Evolutionary conservation across 1,140 invertebrate species (phyloP), one percentile per base, ranked within the genome.

Genomic region (Zaprionus africanus): DNA sequence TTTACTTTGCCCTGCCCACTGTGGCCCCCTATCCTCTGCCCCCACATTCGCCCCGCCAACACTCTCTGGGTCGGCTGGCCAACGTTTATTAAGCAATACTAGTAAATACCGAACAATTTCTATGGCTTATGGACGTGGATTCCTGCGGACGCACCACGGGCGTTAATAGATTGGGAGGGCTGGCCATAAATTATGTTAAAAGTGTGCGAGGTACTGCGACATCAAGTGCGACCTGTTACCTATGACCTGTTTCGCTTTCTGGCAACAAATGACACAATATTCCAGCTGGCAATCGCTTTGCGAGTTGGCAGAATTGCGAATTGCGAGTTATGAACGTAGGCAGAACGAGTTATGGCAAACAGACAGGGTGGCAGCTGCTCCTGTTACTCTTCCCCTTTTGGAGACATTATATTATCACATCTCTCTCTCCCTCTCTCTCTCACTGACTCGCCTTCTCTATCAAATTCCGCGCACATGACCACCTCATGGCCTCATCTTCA

Each of bases 51-150:
- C 3, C 46, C n/a, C 19, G 4, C 19, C n/a, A n/a, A 17, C 19
- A 5, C 28, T 12, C 0, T 36, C 67, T 26, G 19, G 24, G 36
- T 12, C 19, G 38, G 11, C 5, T 17, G 26, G 19, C 26, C 24
- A 59, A 68, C 74, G 64, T 75, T 88, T 88, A 88, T 87, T 84
- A 84, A 88, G 84, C 83, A 87, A 86, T 75, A 24, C 51, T 41
- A 34, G 62, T 82, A 86, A 86, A 86, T 82, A 83, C 78, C 78
- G 62, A 65, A 70, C 83, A 71, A 87, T 87, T 88, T 67, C 74
- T 81, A 65, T 65, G 54, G 51, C 70, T 63, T 72, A 82, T 28
- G 60, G 24, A 76, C 63, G 76, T 71, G 74, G 69, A 78, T 83
- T 60, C 63, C 22, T 71, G 64, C 4, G 12, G 49, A 38, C 28